These are phyloP conservation scores for Orthosia gracilis DNA, from an alignment of 2,888 invertebrate genomes.

Conservation along the genomic window DNA sequence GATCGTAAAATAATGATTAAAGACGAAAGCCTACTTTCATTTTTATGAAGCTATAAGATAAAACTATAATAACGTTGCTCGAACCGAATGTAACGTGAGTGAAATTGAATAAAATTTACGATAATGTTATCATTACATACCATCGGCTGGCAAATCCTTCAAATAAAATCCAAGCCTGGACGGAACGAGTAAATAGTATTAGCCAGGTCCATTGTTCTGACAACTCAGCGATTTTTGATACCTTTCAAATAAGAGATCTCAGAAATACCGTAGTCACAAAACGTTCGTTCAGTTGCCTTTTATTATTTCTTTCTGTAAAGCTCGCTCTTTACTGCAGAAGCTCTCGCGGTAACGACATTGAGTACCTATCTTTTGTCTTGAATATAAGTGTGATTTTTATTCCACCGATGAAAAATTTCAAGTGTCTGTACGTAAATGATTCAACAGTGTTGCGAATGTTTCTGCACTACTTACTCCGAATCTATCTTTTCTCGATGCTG, in stretches of 20 bases:
- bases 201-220: constrained; percentile 74
- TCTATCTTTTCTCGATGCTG: constrained; percentile 79
- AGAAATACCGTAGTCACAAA: constrained; percentile 75
- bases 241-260: constrained; percentile 76
- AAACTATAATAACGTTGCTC: constrained; percentile 47
- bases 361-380: constrained; percentile 75
- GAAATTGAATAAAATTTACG: constrained; percentile 77
- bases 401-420: constrained; percentile 71
- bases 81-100: constrained; percentile 66
- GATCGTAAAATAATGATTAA: constrained; percentile 52
- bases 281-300: constrained; percentile 66
- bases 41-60: constrained; percentile 64
- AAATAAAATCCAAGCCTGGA: constrained; percentile 69
- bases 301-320: constrained; percentile 73
- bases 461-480: constrained; percentile 81
- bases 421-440: constrained; percentile 75
- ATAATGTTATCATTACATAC: constrained; percentile 75
- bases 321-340: constrained; percentile 71
- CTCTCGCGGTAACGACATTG: constrained; percentile 71
- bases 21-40: constrained; percentile 43
- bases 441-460: constrained; percentile 78
- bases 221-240: constrained; percentile 81
- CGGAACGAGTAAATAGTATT: constrained; percentile 73
- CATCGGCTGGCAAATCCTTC: constrained; percentile 74
- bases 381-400: constrained; percentile 76